These are phyloP conservation scores for Paedocypris micromegethes DNA, from an alignment of 2,797 vertebrate genomes.

Conservation along the genomic window DNA sequence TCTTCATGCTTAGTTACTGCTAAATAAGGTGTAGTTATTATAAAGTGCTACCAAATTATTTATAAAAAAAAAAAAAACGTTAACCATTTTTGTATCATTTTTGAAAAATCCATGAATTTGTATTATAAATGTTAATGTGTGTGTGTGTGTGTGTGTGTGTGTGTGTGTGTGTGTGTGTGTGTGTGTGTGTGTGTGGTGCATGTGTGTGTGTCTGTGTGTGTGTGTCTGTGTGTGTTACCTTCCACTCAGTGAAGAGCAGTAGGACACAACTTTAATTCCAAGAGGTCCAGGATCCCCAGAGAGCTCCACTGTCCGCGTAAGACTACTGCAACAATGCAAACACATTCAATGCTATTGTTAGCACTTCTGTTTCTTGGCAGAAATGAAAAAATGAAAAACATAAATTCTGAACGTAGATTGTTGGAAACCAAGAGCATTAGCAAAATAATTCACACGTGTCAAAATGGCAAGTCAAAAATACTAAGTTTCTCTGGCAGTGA, in stretches of 20 bases:
- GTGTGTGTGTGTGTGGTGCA: constrained; percentile 15
- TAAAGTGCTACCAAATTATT: background rate
- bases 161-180: constrained; percentile 30
- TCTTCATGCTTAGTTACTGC: too few relatives aligned
- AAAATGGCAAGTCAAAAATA: constrained; percentile 24
- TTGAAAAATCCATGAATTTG: background rate
- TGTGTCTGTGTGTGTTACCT: constrained; percentile 68
- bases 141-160: constrained; percentile 29
- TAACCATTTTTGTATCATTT: background rate
- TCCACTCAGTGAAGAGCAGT: constrained; percentile 91
- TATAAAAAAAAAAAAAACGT: background rate
- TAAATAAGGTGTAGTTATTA: background rate
- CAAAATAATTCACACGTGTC: constrained; percentile 25
- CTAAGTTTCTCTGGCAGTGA: too few relatives aligned
- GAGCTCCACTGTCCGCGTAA: constrained; percentile 82
- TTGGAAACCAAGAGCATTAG: constrained; percentile 21
- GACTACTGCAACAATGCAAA: constrained; percentile 59
- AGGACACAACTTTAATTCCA: constrained; percentile 93
- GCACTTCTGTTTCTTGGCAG: constrained; percentile 8
- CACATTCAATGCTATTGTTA: background rate
- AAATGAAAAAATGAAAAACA: constrained; percentile 19
- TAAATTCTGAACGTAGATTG: constrained; percentile 11
- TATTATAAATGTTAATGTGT: constrained; percentile 30
- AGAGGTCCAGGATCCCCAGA: constrained; percentile 81
- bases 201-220: constrained; percentile 11